Evolutionary conservation across 2,113 vertebrate genomes (phyloP).

Genomic region (Strix uralensis): DNA sequence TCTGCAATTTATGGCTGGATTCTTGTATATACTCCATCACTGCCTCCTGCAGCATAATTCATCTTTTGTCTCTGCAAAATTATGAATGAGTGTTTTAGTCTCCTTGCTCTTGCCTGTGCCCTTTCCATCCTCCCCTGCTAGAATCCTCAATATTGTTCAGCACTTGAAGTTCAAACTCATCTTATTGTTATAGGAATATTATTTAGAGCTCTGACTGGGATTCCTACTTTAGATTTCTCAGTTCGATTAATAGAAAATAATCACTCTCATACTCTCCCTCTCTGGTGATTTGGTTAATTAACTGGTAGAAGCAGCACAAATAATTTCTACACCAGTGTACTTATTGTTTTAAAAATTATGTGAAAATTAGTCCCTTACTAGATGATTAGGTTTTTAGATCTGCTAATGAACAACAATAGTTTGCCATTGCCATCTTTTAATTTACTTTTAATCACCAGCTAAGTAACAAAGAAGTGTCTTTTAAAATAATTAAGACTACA

Average conservation of each 20-base stretch:
- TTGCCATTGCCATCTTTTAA: constrained; percentile 79
- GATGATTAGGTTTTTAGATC: constrained; percentile 79
- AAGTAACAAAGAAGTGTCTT: constrained; percentile 84
- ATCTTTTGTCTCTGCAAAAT: constrained; percentile 6
- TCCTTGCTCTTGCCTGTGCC: constrained; percentile 7
- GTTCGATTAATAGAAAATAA: constrained; percentile 78
- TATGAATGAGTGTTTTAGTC: neutral
- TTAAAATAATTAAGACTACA: constrained; percentile 87
- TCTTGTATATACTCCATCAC: neutral
- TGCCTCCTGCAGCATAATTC: neutral
- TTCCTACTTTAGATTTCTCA: constrained; percentile 66
- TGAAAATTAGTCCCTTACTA: constrained; percentile 81
- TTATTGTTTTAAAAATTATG: constrained; percentile 83
- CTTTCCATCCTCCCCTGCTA: neutral
- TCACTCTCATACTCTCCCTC: constrained; percentile 59
- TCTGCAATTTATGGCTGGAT: neutral
- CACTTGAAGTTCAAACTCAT: constrained; percentile 24
- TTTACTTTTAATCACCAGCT: constrained; percentile 85
- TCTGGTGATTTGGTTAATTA: constrained; percentile 78
- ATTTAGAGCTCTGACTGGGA: constrained; percentile 59
- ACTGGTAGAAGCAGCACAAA: constrained; percentile 75
- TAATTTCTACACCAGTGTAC: constrained; percentile 75
- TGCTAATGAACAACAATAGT: constrained; percentile 81
- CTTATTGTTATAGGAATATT: constrained; percentile 32
- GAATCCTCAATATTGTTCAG: neutral